Percentiles rank a stretch among this genome's conserved stretches.
Conservation (phyloP, 2,888 invertebrate genomes). For the Rotaria socialis region DNA sequence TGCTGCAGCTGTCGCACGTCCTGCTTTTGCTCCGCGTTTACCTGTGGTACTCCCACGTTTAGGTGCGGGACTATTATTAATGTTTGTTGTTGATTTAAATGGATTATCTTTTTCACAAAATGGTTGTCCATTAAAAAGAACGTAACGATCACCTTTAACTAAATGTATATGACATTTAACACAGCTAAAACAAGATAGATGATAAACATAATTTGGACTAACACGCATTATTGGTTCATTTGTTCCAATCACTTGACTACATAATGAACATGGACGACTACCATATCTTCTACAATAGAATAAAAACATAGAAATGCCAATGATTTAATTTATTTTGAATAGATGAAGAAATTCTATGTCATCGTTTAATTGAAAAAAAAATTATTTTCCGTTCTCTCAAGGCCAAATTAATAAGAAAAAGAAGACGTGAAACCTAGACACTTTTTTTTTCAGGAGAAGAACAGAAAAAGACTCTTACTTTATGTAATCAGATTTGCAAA, state of each 20-base stretch:
- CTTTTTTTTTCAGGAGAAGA: not conserved
- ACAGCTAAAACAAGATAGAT: conserved; percentile 43
- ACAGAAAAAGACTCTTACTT: not conserved
- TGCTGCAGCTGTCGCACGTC: not conserved
- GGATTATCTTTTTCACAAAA: conserved; percentile 47
- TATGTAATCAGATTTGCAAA: conserved; percentile 44
- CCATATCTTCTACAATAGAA: not conserved
- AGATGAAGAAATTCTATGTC: too few relatives aligned
- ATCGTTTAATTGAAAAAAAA: too few relatives aligned
- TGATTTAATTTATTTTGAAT: too few relatives aligned
- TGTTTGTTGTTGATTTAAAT: not conserved
- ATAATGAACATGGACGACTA: conserved; percentile 41
- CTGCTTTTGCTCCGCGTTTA: conserved; percentile 3
- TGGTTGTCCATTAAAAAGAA: conserved; percentile 38
- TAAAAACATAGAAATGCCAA: too few relatives aligned
- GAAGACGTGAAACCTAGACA: too few relatives aligned
- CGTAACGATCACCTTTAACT: conserved; percentile 38
- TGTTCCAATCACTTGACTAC: conserved; percentile 38
- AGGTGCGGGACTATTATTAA: not conserved
- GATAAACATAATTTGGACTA: conserved; percentile 41
- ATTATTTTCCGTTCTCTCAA: too few relatives aligned
- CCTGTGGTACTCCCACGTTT: not conserved
- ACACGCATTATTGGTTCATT: conserved; percentile 45
- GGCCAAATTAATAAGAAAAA: too few relatives aligned
- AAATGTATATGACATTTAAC: conserved; percentile 39